These are phyloP conservation scores for Ornithoptera alexandrae DNA, from an alignment of 2,888 invertebrate species.

Conservation along the genomic window DNA sequence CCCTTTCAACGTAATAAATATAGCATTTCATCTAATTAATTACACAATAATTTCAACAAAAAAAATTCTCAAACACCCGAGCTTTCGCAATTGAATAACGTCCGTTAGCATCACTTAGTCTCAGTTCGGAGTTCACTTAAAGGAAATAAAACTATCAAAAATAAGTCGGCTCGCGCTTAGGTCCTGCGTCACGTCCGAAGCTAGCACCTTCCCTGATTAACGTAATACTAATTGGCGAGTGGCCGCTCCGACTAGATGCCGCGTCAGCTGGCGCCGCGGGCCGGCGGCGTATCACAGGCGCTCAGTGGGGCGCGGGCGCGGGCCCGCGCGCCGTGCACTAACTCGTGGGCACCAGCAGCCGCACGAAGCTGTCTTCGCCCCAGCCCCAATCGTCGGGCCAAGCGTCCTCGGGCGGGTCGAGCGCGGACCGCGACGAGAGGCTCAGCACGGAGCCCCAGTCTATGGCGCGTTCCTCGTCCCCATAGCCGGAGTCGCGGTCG, in stretches of 20 bases:
- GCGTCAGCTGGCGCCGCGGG: constrained; percentile 40
- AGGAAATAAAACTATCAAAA: constrained; percentile 80
- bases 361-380: constrained; percentile 85
- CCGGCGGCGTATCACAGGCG: constrained; percentile 65
- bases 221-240: constrained; percentile 76
- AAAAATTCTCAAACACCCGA: constrained; percentile 72
- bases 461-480: constrained; percentile 89
- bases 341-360: constrained; percentile 85
- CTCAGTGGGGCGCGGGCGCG: constrained; percentile 63
- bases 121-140: constrained; percentile 76
- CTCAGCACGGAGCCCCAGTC: constrained; percentile 96
- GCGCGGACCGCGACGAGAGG: constrained; percentile 90
- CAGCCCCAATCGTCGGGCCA: constrained; percentile 83
- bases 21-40: constrained; percentile 75
- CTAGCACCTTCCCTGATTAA: constrained; percentile 78
- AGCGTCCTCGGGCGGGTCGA: constrained; percentile 90
- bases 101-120: constrained; percentile 74
- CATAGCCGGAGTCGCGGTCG: constrained; percentile 87
- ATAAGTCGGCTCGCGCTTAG: constrained; percentile 77
- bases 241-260: constrained; percentile 60
- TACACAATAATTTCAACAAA: constrained; percentile 80
- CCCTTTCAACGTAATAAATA: constrained; percentile 75
- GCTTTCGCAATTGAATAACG: constrained; percentile 63
- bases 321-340: constrained; percentile 80
- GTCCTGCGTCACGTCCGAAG: constrained; percentile 79